phyloP scores from a whole-genome alignment of 2,797 vertebrate species.

The Hafferia zeledoni region DNA sequence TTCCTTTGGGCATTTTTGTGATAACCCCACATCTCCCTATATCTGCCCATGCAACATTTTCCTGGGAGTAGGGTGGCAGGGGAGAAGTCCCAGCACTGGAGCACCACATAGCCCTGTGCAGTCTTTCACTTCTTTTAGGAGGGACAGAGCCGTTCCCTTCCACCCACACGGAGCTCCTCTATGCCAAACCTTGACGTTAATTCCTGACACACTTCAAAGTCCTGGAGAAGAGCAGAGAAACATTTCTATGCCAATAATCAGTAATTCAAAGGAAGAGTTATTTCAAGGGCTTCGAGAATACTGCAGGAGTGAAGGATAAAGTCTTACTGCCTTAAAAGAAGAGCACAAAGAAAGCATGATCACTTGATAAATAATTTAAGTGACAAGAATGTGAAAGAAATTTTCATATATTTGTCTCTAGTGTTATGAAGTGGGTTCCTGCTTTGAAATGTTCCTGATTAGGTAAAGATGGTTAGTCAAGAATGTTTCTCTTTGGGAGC shows the following conservation, averaged over 20 bases:
- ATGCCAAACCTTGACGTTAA: not conserved
- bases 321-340: slow-evolving; percentile 13
- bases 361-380: slow-evolving; percentile 52
- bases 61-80: not conserved
- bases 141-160: not conserved
- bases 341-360: slow-evolving; percentile 17
- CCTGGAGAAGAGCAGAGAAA: not conserved
- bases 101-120: rapidly evolving
- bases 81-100: not conserved
- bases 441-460: slow-evolving; percentile 24
- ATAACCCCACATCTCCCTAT: rapidly evolving
- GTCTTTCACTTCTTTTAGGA: not conserved
- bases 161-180: not conserved
- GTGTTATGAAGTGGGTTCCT: not conserved
- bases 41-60: not conserved
- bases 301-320: not conserved
- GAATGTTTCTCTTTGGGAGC: not conserved
- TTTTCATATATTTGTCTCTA: slow-evolving; percentile 8
- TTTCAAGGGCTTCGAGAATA: not conserved
- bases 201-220: not conserved
- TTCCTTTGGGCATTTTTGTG: not conserved
- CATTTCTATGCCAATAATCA: not conserved
- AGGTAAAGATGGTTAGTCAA: not conserved
- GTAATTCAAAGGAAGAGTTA: slow-evolving; percentile 33
- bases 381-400: slow-evolving; percentile 22